Evolutionary conservation across 2,113 vertebrate genomes (phyloP), one percentile per base, ranked within the genome.

Genomic region (Electrona antarctica): DNA sequence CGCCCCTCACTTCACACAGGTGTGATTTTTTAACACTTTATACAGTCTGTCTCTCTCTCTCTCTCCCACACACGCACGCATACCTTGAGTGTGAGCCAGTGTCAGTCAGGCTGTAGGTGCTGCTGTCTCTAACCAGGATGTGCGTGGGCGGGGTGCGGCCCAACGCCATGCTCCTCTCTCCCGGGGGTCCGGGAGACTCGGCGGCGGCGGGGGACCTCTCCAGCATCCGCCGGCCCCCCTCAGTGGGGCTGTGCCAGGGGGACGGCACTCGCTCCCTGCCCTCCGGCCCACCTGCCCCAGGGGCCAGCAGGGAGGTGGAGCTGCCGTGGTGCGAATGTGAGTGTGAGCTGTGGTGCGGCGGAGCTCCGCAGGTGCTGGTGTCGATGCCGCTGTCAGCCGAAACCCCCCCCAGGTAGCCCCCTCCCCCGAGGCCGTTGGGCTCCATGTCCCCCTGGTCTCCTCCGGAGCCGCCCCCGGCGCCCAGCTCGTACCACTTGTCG

Each of bases 361-460:
- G 7, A 7, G 81, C 80, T 33, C 94, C 95, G 0, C 96, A 98
- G 5, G 96, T 97, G 13, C 95, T 95, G 73, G 95, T 95, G 74
- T 99, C 97, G 0, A 99, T 98, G 81, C 97, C 96, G 0, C 97
- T 98, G 70, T 99, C 98, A 0, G 97, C 95, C 0, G 97, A 98
- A 0, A 96, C 94, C 0, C 97, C 98, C 65, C 97, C 96, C n/a
- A 99, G 93, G 73, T 97, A 99, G 67, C 95, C 89, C 7, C 93
- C 92, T 13, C 93, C 92, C 6, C 93, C 93, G 71, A 97, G 95
- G 88, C 96, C 96, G 76, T 95, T 98, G 70, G 97, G 94, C 66
- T 99, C 97, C 0, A 94, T 74, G 0, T 99, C 97, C 0, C 93
- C 90, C 84, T 94, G 95, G 71, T 97, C 97, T 0, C 81, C 87